Evolutionary conservation across 2,113 vertebrate species (phyloP).

Genomic region (Catharus minimus): DNA sequence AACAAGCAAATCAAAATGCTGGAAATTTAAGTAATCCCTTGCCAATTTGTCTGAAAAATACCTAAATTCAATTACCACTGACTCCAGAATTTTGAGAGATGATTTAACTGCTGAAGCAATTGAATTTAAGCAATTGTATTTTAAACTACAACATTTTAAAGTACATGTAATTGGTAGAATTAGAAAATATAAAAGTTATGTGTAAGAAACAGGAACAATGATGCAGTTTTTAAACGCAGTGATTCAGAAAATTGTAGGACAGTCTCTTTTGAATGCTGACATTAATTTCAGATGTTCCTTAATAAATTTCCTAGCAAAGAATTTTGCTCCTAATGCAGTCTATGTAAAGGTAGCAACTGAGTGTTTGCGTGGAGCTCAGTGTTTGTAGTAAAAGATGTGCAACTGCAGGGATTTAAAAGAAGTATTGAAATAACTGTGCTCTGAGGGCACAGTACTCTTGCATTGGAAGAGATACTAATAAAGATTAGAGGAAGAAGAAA

Average conservation of each 20-base stretch:
- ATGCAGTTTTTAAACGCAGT: not conserved
- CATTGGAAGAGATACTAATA: not conserved
- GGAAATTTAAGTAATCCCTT: slow-evolving; percentile 59
- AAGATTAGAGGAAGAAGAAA: not conserved
- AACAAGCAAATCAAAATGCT: slow-evolving; percentile 42
- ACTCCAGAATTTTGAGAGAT: slow-evolving; percentile 25
- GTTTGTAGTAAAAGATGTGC: not conserved
- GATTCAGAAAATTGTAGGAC: not conserved
- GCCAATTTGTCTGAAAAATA: slow-evolving; percentile 7
- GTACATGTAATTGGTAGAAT: not conserved
- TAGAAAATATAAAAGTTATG: not conserved
- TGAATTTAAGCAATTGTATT: slow-evolving; percentile 29
- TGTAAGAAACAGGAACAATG: not conserved
- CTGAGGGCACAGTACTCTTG: not conserved
- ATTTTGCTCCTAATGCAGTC: not conserved
- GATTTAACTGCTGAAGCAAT: slow-evolving; percentile 24
- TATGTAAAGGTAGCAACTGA: not conserved
- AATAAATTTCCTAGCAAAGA: not conserved
- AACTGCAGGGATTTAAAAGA: not conserved
- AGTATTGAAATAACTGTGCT: not conserved
- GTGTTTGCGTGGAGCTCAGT: not conserved
- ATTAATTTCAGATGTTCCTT: not conserved
- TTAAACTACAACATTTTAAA: slow-evolving; percentile 13
- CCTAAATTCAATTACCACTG: slow-evolving; percentile 9
- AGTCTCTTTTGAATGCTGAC: not conserved